Evolutionary conservation across 30 jellyfish, hydroid and myxozoan genomes (phyloP).

Genomic region (Aurelia coerulea): DNA sequence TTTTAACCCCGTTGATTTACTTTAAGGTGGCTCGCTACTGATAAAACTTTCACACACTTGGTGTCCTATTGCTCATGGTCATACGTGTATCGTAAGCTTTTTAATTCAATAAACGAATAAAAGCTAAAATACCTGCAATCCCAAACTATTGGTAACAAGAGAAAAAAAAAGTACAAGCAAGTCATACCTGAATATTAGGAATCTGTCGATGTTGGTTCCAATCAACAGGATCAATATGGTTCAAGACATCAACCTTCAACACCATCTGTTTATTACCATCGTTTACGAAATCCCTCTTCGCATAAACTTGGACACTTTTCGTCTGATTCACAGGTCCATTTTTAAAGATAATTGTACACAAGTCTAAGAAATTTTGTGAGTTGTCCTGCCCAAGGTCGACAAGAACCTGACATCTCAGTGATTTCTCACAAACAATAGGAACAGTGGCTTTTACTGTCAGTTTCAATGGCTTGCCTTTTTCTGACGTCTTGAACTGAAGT

Average conservation of each 20-base stretch:
- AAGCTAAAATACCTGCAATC: too few species aligned
- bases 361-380: slow-evolving; percentile 70
- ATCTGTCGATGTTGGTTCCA: slow-evolving; percentile 81
- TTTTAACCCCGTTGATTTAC: too few species aligned
- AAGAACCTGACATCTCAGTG: slow-evolving; percentile 58
- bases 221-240: slow-evolving; percentile 83
- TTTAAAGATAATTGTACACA: slow-evolving; percentile 70
- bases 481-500: slow-evolving; percentile 9
- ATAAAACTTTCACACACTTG: too few species aligned
- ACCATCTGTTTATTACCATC: slow-evolving; percentile 82
- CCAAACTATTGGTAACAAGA: too few species aligned
- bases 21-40: too few species aligned
- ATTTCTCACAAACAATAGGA: slow-evolving; percentile 78
- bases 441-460: slow-evolving; percentile 73
- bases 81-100: too few species aligned
- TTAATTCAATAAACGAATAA: too few species aligned
- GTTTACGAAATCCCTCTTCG: slow-evolving; percentile 89
- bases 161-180: too few species aligned
- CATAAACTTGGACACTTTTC: slow-evolving; percentile 76
- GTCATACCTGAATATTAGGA: slow-evolving; percentile 66
- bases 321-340: slow-evolving; percentile 79
- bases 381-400: slow-evolving; percentile 86
- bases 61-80: too few species aligned
- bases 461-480: slow-evolving; percentile 60
- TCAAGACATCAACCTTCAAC: slow-evolving; percentile 52